These are phyloP conservation scores for Tenualosa thibaudeaui DNA, from an alignment of 2,797 vertebrate genomes.

Conservation along the genomic window DNA sequence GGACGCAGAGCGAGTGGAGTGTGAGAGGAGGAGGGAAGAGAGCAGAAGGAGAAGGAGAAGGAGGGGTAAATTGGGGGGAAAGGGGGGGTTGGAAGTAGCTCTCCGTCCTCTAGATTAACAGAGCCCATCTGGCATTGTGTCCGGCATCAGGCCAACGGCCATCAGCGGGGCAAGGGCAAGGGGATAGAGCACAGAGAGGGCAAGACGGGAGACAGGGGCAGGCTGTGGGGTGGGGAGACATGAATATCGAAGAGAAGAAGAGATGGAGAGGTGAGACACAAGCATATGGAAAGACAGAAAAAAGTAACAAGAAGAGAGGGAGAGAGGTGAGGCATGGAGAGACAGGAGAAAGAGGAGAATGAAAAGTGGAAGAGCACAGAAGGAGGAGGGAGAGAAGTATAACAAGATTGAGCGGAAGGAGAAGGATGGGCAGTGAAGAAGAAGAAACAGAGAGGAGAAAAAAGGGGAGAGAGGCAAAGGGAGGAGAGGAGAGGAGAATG, in stretches of 20 bases:
- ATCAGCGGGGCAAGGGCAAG: slow-evolving; percentile 11
- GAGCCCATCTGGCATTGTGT: slow-evolving; percentile 1
- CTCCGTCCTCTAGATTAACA: not conserved
- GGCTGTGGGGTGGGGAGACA: no score
- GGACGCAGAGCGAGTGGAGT: not conserved
- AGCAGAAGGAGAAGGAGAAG: not conserved
- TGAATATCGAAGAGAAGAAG: no score
- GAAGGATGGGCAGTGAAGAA: not conserved
- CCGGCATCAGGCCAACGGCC: not conserved
- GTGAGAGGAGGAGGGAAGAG: not conserved
- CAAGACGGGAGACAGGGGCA: not conserved
- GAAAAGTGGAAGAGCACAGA: no score
- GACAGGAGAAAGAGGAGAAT: not conserved
- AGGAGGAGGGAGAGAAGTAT: no score
- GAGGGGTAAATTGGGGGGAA: not conserved
- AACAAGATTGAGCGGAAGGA: not conserved
- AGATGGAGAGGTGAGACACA: not conserved
- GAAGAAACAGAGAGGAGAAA: not conserved
- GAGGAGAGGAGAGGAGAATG: not conserved
- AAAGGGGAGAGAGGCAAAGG: not conserved
- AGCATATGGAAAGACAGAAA: not conserved
- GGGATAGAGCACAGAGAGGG: not conserved
- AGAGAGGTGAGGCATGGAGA: not conserved
- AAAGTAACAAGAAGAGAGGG: not conserved
- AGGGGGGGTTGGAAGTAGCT: not conserved